Base-by-base conservation (phyloP, 2,888 invertebrate species). In the Tenthredo livida region DNA sequence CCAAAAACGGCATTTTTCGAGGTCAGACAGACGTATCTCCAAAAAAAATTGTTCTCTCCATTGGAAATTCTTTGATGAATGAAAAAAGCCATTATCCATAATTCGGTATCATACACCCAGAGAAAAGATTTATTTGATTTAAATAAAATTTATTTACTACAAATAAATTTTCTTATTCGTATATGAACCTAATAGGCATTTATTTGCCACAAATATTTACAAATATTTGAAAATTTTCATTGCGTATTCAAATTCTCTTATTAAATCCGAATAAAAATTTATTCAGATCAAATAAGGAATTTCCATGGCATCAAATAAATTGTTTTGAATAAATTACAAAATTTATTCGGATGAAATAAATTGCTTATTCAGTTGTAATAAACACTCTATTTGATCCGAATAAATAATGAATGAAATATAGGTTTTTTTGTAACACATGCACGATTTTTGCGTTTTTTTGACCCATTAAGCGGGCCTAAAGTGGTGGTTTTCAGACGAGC, bases 101-200 rank as follows among this genome's bases (percentile, higher is more conserved):
- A n/a, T n/a, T n/a, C n/a, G n/a, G n/a, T n/a, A n/a, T n/a, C n/a
- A 29, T 29, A 40, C 61, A 61, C 61, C 61, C 61, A 61, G 61
- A 61, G n/a, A 61, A 61, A 61, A 61, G 61, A 61, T 61, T 61
- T 61, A 61, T 61, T 61, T 1, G 10, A 25, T 21, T 61, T 1
- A 61, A 61, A 61, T 61, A 61, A 61, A 61, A 25, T 61, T 61
- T 61, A 61, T 61, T 61, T n/a, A 61, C 61, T 10, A 25, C 61
- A 10, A 61, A 61, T 61, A 61, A 10, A 61, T 61, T 2, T 61
- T 61, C 61, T n/a, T 61, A 61, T 61, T 61, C n/a, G 61, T 61
- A 61, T 61, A 25, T 61, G 61, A 61, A 61, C 25, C 61, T 61
- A 61, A 61, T 61, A 61, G n/a, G 61, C n/a, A 61, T 61, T 61